Conservation (phyloP, 1,140 invertebrate species). For the Eumaeus atala region DNA sequence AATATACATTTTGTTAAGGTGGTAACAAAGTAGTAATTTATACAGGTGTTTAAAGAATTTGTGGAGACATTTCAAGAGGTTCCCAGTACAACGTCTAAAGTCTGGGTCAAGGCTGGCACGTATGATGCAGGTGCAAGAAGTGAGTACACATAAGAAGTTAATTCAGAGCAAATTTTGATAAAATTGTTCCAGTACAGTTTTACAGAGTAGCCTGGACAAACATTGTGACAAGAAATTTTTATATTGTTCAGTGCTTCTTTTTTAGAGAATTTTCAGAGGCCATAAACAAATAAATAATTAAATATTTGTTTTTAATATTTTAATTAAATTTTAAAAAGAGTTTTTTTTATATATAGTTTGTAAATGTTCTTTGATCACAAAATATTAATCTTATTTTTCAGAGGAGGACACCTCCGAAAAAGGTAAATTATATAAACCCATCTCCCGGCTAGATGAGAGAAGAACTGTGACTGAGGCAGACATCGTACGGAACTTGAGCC, state of each 20-base stretch:
- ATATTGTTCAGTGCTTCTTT: too few relatives aligned
- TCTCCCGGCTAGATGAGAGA: slow-evolving; percentile 81
- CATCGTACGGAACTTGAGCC: slow-evolving; percentile 81
- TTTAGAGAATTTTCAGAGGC: too few relatives aligned
- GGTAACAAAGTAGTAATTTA: too few relatives aligned
- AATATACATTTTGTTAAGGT: not conserved
- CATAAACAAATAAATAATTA: too few relatives aligned
- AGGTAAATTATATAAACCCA: slow-evolving; percentile 95
- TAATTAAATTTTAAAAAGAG: too few relatives aligned
- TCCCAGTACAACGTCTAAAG: slow-evolving; percentile 86
- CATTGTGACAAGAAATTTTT: too few relatives aligned
- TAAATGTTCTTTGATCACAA: too few relatives aligned
- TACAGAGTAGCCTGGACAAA: too few relatives aligned
- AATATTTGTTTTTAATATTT: too few relatives aligned
- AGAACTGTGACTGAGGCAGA: slow-evolving; percentile 75
- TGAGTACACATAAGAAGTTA: slow-evolving; percentile 63
- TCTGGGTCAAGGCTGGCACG: slow-evolving; percentile 97
- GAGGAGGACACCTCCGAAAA: slow-evolving; percentile 92
- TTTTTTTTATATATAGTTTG: too few relatives aligned
- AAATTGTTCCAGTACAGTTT: too few relatives aligned
- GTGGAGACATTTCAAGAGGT: slow-evolving; percentile 96
- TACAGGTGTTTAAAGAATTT: slow-evolving; percentile 95
- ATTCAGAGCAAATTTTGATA: too few relatives aligned
- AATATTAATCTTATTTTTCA: slow-evolving; percentile 31
- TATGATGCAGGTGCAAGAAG: slow-evolving; percentile 95